Conservation (phyloP, 1,140 invertebrate species). For the Oreohelix idahoensis region DNA sequence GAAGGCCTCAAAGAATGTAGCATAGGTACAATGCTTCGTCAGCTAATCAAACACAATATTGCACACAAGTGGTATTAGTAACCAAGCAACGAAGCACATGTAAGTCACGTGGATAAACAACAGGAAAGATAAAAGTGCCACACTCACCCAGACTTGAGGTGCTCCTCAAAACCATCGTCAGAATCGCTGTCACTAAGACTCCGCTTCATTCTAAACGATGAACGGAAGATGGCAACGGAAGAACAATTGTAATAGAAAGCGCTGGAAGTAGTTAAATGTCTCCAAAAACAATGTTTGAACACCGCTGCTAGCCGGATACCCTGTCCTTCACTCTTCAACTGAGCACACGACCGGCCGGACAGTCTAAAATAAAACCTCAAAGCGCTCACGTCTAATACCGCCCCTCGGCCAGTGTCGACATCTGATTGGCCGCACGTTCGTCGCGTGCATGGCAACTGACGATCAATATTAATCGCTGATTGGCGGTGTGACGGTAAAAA, state of each 20-base stretch:
- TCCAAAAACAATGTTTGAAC: not conserved
- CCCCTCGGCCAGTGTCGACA: slow-evolving; percentile 16
- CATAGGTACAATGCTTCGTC: not conserved
- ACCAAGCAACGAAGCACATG: not conserved
- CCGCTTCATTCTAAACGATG: slow-evolving; percentile 68
- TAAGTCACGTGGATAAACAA: not conserved
- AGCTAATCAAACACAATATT: not conserved
- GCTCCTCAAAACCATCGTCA: slow-evolving; percentile 72
- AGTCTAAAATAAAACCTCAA: slow-evolving; percentile 20
- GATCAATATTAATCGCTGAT: slow-evolving; percentile 29
- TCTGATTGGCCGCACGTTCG: slow-evolving; percentile 25
- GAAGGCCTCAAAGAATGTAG: not conserved
- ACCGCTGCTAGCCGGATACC: slow-evolving; percentile 24
- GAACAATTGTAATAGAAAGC: not conserved
- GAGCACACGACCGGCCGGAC: slow-evolving; percentile 29
- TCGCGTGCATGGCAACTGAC: slow-evolving; percentile 25
- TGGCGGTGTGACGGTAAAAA: not conserved
- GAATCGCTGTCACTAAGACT: slow-evolving; percentile 73
- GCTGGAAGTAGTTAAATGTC: not conserved
- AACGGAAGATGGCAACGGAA: not conserved
- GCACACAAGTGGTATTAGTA: not conserved
- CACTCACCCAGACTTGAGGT: slow-evolving; percentile 73
- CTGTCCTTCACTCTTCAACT: not conserved
- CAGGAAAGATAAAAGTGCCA: not conserved
- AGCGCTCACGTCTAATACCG: slow-evolving; percentile 23